Evolutionary conservation across 2,113 vertebrate genomes (phyloP), one percentile per base, ranked within the genome.

Genomic region (Cyprinodon variegatus): DNA sequence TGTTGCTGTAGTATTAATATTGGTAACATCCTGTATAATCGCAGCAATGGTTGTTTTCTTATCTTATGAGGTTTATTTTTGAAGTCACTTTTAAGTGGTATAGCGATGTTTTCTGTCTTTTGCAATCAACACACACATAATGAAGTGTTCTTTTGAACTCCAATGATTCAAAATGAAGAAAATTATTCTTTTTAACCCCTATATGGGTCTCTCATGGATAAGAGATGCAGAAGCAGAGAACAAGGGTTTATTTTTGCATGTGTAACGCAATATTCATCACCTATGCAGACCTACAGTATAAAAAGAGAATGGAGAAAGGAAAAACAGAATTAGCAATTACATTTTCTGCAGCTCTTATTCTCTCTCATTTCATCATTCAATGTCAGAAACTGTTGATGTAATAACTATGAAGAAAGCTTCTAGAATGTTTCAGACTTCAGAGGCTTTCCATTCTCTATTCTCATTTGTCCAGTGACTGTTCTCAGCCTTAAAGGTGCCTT

Each of bases 351-450:
- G 20, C 4, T 9, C 17, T 57, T 57, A 57, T 57, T 57, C 50
- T 57, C 50, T n/a, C 38, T 38, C 13, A 62, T 62, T 62, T 62
- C 61, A 38, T 38, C 50, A 57, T 8, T n/a, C 8, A 7, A 15
- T 2, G 66, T 53, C 59, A n/a, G 11, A 69, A 68, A 79, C 46
- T 59, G 68, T 29, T 76, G 70, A 68, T 61, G 65, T 72, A 43
- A 78, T 68, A 76, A 65, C 65, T 66, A 46, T 48, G 66, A n/a
- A 61, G 68, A 75, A 50, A 57, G 50, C 50, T n/a, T 5, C 6
- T 9, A 22, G 3, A 20, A 36, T 14, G n/a, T 64, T 65, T 50
- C 57, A 59, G 7, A 65, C 41, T n/a, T 2, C 45, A 41, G 45
- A 76, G 46, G 22, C 53, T 41, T 36, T 60, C 45, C 53, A 60